A percentile compares a stretch with the other conserved stretches of the same genome.
Evolutionary conservation across 2,797 vertebrate genomes (phyloP).

Genomic region (Vireo griseus): DNA sequence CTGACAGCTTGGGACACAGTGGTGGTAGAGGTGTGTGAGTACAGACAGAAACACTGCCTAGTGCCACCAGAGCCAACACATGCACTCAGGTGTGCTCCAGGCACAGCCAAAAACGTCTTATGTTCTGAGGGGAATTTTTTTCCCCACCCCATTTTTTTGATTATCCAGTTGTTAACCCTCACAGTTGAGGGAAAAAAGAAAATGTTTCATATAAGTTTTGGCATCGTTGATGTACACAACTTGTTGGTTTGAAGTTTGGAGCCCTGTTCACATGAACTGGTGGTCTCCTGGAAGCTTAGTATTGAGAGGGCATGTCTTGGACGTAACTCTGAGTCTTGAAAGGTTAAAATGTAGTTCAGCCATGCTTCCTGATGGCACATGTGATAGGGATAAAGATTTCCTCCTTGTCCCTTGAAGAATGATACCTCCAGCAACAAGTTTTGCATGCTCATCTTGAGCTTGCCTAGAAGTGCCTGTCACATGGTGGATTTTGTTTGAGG

Average conservation of each 20-base stretch:
- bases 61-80: not conserved
- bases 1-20: rapidly evolving
- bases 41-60: not conserved
- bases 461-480: not conserved
- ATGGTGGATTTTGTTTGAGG: not conserved
- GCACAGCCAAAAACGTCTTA: not conserved
- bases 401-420: not conserved
- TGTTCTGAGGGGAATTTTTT: not conserved
- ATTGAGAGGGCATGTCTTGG: not conserved
- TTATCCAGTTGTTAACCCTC: not conserved
- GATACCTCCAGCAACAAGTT: not conserved
- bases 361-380: not conserved
- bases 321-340: not conserved
- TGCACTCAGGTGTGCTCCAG: not conserved
- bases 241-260: not conserved
- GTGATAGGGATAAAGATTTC: not conserved
- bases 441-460: not conserved
- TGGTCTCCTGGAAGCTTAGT: not conserved
- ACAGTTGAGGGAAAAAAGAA: not conserved
- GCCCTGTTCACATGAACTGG: not conserved
- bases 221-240: not conserved
- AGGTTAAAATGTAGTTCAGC: not conserved
- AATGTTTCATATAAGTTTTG: not conserved
- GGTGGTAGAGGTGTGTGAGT: not conserved
- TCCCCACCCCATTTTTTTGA: not conserved